These are phyloP conservation scores for Serilophus lunatus DNA, from an alignment of 2,113 vertebrate genomes.

Conservation along the genomic window DNA sequence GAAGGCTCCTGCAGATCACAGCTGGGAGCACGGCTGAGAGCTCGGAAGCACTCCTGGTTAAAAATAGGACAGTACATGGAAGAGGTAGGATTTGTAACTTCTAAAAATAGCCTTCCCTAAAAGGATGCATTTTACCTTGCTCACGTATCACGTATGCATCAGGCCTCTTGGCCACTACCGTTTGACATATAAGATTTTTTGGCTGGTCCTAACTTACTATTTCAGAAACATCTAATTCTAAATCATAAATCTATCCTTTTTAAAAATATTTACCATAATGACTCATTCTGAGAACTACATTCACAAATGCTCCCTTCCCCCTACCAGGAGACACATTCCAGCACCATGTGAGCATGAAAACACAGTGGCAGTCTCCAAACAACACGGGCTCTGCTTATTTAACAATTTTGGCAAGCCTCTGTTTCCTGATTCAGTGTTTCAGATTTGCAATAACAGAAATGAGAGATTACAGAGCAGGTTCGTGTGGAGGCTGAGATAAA, in stretches of 20 bases:
- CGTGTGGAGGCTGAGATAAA: not conserved
- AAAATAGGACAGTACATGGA: constrained; percentile 27
- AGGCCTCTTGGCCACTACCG: not conserved
- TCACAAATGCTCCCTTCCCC: not conserved
- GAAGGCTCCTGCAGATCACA: not conserved
- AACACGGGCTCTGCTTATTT: not conserved
- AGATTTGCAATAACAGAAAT: not conserved
- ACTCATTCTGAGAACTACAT: not conserved
- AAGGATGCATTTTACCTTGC: not conserved
- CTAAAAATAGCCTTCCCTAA: constrained; percentile 50
- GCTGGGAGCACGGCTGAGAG: not conserved
- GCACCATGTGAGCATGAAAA: constrained; percentile 7
- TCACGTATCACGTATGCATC: not conserved
- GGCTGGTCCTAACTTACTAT: not conserved
- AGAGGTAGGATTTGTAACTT: constrained; percentile 1
- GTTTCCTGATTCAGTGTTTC: not conserved
- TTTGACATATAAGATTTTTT: not conserved
- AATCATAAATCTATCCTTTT: not conserved
- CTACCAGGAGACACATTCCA: not conserved
- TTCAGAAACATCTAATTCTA: not conserved
- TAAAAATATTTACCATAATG: not conserved
- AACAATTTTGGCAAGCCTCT: not conserved
- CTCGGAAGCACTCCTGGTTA: not conserved
- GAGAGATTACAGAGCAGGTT: constrained; percentile 12
- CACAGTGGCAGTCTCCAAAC: not conserved